Conservation (phyloP, 1,140 invertebrate genomes). For the Plutomurus gul region DNA sequence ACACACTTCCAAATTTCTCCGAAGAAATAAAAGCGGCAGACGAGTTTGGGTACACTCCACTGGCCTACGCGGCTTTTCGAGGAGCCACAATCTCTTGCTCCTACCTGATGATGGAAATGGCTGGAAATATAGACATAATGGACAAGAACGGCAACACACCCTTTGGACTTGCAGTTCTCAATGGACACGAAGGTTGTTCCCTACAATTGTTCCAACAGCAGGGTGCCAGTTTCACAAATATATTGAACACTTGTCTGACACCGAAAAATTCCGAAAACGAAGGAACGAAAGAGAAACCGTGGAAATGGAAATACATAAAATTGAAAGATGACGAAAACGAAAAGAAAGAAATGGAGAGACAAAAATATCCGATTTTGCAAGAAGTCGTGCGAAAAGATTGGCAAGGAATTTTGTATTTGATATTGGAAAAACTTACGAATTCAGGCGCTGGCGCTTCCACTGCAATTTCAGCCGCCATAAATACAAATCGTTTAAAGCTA, state of each 20-base stretch:
- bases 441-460: conserved; percentile 49
- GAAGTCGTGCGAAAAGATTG: conserved; percentile 56
- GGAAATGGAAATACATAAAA: conserved; percentile 33
- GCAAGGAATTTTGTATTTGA: conserved; percentile 58
- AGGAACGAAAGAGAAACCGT: not conserved
- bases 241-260: not conserved
- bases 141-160: conserved; percentile 62
- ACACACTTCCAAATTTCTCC: not conserved
- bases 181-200: conserved; percentile 61
- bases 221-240: conserved; percentile 55
- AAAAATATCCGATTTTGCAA: conserved; percentile 55
- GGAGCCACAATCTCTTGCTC: conserved; percentile 61
- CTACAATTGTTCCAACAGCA: conserved; percentile 60
- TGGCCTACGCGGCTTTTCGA: conserved; percentile 61
- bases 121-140: conserved; percentile 56
- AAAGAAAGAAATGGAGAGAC: conserved; percentile 54
- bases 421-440: conserved; percentile 55
- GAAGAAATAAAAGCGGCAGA: conserved; percentile 58
- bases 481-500: conserved; percentile 59
- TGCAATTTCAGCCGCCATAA: conserved; percentile 57
- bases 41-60: conserved; percentile 57
- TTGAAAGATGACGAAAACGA: conserved; percentile 53
- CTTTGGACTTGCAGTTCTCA: conserved; percentile 60
- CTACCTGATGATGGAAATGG: conserved; percentile 53
- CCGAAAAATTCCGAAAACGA: not conserved